phyloP scores from a whole-genome alignment of 2,113 vertebrate genomes.

The Larimichthys polyactis region DNA sequence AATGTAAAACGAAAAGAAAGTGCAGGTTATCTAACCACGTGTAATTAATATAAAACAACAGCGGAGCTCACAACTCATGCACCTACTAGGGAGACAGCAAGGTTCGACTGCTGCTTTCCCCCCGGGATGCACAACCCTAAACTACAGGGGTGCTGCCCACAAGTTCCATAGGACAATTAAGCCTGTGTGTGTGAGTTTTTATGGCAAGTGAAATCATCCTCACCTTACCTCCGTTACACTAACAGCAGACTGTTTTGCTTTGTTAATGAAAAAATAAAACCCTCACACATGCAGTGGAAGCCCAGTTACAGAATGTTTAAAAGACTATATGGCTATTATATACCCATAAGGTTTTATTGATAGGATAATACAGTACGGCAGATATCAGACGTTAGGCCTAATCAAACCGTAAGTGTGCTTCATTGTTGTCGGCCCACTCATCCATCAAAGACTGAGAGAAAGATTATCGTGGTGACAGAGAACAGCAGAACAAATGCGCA shows the following conservation, averaged over 20 bases:
- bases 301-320: neutral
- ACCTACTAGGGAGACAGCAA: too few relatives aligned
- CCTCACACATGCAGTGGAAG: neutral
- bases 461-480: conserved; percentile 21
- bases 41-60: too few relatives aligned
- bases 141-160: too few relatives aligned
- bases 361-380: neutral
- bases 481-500: conserved; percentile 8
- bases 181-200: too few relatives aligned
- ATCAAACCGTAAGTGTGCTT: conserved; percentile 17
- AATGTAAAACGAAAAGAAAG: too few relatives aligned
- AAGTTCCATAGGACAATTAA: too few relatives aligned
- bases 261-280: neutral
- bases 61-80: too few relatives aligned
- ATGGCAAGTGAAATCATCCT: too few relatives aligned
- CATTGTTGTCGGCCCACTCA: conserved; percentile 31
- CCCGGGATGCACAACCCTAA: too few relatives aligned
- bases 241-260: neutral
- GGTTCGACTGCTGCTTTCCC: too few relatives aligned
- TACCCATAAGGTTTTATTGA: neutral
- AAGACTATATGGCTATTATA: neutral
- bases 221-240: too few relatives aligned
- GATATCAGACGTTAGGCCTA: neutral
- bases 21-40: too few relatives aligned
- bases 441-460: conserved; percentile 28